A percentile compares a stretch with the other conserved stretches of the same genome.
These are phyloP conservation scores for Volucella zonaria DNA, from an alignment of 2,888 invertebrate genomes.

Conservation along the genomic window DNA sequence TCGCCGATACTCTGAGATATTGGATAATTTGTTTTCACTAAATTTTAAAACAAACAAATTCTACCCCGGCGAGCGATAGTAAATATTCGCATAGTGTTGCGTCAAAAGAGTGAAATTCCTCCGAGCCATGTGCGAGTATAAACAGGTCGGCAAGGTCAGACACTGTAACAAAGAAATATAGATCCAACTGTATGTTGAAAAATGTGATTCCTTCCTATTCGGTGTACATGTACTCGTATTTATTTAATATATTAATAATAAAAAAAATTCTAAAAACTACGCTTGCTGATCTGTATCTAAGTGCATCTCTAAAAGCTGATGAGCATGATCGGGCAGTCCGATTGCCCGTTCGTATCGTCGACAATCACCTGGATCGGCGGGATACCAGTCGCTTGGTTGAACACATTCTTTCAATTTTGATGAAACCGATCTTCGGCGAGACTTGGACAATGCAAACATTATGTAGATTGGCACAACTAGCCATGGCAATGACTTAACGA, in stretches of 20 bases:
- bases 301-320: slow-evolving; percentile 69
- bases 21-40: too few relatives aligned
- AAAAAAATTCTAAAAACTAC: slow-evolving; percentile 40
- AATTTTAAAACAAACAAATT: too few relatives aligned
- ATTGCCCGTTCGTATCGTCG: slow-evolving; percentile 81
- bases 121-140: too few relatives aligned
- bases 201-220: not conserved
- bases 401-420: slow-evolving; percentile 80
- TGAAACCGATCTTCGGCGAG: slow-evolving; percentile 74
- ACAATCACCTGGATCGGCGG: slow-evolving; percentile 80
- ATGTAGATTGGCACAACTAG: slow-evolving; percentile 68
- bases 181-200: not conserved
- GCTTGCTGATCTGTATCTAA: slow-evolving; percentile 64
- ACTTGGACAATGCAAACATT: slow-evolving; percentile 60
- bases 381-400: slow-evolving; percentile 82
- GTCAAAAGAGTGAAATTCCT: too few relatives aligned
- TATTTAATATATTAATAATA: slow-evolving; percentile 11
- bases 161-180: too few relatives aligned
- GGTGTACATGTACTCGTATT: slow-evolving; percentile 21
- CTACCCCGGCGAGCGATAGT: too few relatives aligned
- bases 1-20: too few relatives aligned
- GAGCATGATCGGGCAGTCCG: slow-evolving; percentile 76
- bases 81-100: too few relatives aligned
- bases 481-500: slow-evolving; percentile 72
- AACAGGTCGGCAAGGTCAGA: too few relatives aligned